Evolutionary conservation across 23 tunicate genomes (phyloP).

Genomic region (Trididemnum clinides): DNA sequence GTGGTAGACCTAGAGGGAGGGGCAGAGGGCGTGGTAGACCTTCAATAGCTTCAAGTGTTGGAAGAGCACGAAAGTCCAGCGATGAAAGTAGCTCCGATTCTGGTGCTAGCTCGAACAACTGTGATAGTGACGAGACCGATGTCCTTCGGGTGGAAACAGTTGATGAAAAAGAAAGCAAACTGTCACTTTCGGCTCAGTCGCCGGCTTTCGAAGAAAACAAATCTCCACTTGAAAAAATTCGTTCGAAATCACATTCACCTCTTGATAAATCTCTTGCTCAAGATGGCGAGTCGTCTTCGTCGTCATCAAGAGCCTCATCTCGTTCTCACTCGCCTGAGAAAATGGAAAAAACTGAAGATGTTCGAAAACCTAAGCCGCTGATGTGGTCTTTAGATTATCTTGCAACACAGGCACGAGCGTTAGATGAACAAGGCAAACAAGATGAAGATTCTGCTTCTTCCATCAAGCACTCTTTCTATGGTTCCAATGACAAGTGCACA

Average conservation of each 20-base stretch:
- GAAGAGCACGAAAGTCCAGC: neutral
- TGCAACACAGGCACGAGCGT: conserved; percentile 81
- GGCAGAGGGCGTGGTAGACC: conserved; percentile 30
- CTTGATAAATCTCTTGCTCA: neutral
- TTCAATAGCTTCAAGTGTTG: neutral
- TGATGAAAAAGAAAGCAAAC: neutral
- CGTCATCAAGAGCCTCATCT: conserved; percentile 69
- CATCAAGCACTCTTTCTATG: neutral
- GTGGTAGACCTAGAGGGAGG: conserved; percentile 1
- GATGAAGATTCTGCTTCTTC: neutral
- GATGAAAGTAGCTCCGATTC: conserved; percentile 32
- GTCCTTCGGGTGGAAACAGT: neutral
- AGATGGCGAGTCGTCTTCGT: conserved; percentile 66
- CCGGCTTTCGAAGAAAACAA: neutral
- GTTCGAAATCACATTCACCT: neutral
- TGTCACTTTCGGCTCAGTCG: neutral
- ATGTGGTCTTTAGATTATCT: conserved; percentile 89
- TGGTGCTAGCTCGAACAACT: neutral
- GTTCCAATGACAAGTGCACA: neutral
- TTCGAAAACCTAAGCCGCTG: conserved; percentile 64
- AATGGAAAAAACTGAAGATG: conserved; percentile 51
- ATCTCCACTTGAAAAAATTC: neutral
- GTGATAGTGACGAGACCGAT: neutral
- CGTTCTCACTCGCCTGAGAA: conserved; percentile 75
- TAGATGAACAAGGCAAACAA: conserved; percentile 62